Evolutionary conservation across 2,888 invertebrate species (phyloP).

Genomic region (Caenorhabditis sp.): DNA sequence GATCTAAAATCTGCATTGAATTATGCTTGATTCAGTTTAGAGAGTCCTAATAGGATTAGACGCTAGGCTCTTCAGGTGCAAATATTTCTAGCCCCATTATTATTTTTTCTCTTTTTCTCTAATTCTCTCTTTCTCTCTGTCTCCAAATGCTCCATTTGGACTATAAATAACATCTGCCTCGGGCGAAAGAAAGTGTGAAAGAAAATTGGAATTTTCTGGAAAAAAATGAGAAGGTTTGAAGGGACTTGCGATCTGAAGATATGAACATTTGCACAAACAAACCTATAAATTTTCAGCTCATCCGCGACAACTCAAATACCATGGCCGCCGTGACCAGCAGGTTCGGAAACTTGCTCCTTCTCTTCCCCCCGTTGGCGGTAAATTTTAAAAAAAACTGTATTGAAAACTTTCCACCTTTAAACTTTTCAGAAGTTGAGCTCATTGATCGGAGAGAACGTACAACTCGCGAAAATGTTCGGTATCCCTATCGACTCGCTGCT

Average conservation of each 20-base stretch:
- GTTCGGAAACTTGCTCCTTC: slow-evolving; percentile 80
- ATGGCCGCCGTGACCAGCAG: slow-evolving; percentile 77
- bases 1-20: background rate
- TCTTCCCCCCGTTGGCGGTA: slow-evolving; percentile 80
- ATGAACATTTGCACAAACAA: background rate
- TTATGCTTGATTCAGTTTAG: slow-evolving; percentile 33
- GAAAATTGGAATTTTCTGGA: slow-evolving; percentile 9
- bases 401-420: background rate
- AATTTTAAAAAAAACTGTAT: too few species aligned
- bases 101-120: background rate
- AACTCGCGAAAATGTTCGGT: slow-evolving; percentile 81
- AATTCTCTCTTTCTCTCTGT: too few species aligned
- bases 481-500: slow-evolving; percentile 79
- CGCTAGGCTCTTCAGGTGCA: slow-evolving; percentile 47
- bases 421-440: slow-evolving; percentile 78
- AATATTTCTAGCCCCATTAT: slow-evolving; percentile 15
- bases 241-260: too few species aligned
- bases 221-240: background rate
- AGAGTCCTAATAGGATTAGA: slow-evolving; percentile 34
- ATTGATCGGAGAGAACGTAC: slow-evolving; percentile 80
- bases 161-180: slow-evolving; percentile 43
- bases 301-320: slow-evolving; percentile 73
- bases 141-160: background rate
- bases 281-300: slow-evolving; percentile 73
- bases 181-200: background rate